Conservation (phyloP, 2,888 invertebrate species). For the Lapara coniferarum region DNA sequence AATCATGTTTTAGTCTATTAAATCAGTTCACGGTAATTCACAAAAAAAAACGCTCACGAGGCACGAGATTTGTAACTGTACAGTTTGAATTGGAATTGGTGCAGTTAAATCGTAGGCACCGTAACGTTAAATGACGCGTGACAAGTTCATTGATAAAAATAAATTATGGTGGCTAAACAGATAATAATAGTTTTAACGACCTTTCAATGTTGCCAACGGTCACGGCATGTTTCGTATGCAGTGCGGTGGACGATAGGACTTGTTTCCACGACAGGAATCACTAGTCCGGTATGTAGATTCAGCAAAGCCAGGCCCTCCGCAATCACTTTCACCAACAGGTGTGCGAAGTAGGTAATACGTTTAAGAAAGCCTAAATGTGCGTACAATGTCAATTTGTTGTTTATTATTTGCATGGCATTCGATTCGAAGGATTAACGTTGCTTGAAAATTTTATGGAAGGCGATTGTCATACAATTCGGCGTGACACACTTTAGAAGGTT, state of each 20-base stretch:
- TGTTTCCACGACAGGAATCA: slow-evolving; percentile 21
- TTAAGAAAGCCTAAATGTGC: slow-evolving; percentile 42
- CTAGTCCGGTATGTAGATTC: slow-evolving; percentile 4
- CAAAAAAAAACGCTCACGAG: slow-evolving; percentile 14
- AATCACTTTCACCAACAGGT: slow-evolving; percentile 39
- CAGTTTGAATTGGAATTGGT: slow-evolving; percentile 13
- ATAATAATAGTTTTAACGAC: slow-evolving; percentile 60
- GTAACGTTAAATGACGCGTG: slow-evolving; percentile 64
- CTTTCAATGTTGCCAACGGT: slow-evolving; percentile 56
- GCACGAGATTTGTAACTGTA: slow-evolving; percentile 18
- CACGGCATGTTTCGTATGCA: slow-evolving; percentile 16
- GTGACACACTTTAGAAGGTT: slow-evolving; percentile 54
- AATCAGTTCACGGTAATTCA: slow-evolving; percentile 17
- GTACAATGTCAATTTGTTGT: slow-evolving; percentile 52
- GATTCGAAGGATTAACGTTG: slow-evolving; percentile 46
- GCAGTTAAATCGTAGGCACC: slow-evolving; percentile 40
- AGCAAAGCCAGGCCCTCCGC: slow-evolving; percentile 17
- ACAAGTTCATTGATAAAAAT: slow-evolving; percentile 76
- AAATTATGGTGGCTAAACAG: slow-evolving; percentile 50
- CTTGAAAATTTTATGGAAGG: slow-evolving; percentile 44
- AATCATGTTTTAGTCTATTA: slow-evolving; percentile 20
- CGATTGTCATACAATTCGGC: slow-evolving; percentile 52
- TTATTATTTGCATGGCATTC: slow-evolving; percentile 49
- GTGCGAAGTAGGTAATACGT: slow-evolving; percentile 24
- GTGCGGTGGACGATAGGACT: background rate